Evolutionary conservation across 2,113 vertebrate species (phyloP).

Genomic region (Cynoglossus semilaevis): DNA sequence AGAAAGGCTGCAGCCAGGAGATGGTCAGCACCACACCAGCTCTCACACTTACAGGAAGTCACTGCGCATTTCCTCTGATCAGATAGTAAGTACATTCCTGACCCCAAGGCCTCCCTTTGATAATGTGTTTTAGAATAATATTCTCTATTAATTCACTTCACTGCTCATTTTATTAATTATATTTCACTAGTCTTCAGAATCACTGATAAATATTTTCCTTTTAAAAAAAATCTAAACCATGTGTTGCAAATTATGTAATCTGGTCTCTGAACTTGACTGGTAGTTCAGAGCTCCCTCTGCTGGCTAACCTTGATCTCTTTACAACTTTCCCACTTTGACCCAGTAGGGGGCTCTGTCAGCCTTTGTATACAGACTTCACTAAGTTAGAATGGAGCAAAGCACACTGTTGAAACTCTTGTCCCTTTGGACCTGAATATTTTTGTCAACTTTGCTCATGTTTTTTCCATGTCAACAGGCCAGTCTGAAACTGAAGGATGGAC

Average conservation of each 20-base stretch:
- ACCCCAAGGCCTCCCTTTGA: not conserved
- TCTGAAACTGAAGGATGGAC: slow-evolving; percentile 90
- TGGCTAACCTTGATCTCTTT: slow-evolving; percentile 13
- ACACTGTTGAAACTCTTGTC: not conserved
- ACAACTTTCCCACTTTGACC: not conserved
- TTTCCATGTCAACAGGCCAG: slow-evolving; percentile 78
- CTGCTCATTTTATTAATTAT: not conserved
- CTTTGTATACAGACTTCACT: slow-evolving; percentile 5
- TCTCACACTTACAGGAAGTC: slow-evolving; percentile 89
- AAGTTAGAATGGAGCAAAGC: not conserved
- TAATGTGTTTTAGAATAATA: too few relatives aligned
- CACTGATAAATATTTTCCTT: too few relatives aligned
- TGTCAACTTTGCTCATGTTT: slow-evolving; percentile 9
- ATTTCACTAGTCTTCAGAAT: not conserved
- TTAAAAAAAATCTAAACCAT: not conserved
- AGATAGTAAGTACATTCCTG: slow-evolving; percentile 84
- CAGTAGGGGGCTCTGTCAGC: slow-evolving; percentile 56
- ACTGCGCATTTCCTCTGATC: slow-evolving; percentile 90
- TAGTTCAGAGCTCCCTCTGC: slow-evolving; percentile 59
- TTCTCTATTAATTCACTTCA: too few relatives aligned
- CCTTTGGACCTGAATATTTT: not conserved
- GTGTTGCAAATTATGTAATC: not conserved
- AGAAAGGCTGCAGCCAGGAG: slow-evolving; percentile 66
- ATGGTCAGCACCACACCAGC: slow-evolving; percentile 62
- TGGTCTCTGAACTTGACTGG: not conserved